Evolutionary conservation across 2,888 invertebrate genomes (phyloP).

Genomic region (Hyppa rectilinea): DNA sequence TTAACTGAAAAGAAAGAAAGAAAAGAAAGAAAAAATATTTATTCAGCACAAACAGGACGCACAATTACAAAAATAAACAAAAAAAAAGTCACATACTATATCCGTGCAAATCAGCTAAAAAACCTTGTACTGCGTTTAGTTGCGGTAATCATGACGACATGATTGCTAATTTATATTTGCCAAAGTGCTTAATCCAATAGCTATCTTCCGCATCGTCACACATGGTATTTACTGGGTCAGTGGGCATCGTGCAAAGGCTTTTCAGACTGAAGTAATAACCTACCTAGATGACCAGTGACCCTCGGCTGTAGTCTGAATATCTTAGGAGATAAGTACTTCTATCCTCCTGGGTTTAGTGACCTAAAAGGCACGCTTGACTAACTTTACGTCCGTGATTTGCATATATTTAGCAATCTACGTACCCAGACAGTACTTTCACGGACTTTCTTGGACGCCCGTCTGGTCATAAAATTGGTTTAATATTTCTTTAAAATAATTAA

Average conservation of each 20-base stretch:
- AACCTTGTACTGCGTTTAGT: no score
- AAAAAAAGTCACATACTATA: no score
- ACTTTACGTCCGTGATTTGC: slow-evolving; percentile 73
- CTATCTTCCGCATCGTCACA: slow-evolving; percentile 6
- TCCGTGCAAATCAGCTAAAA: no score
- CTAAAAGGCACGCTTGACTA: slow-evolving; percentile 64
- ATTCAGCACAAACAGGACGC: no score
- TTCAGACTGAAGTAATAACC: slow-evolving; percentile 24
- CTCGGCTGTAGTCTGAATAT: slow-evolving; percentile 37
- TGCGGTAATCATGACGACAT: no score
- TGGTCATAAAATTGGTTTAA: slow-evolving; percentile 64
- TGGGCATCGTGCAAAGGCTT: slow-evolving; percentile 11
- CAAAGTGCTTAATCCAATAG: not conserved
- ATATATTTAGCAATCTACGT: slow-evolving; percentile 65
- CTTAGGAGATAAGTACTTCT: slow-evolving; percentile 34
- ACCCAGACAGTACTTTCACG: slow-evolving; percentile 27
- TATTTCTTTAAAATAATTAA: slow-evolving; percentile 43
- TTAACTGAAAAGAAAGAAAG: no score
- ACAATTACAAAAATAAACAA: no score
- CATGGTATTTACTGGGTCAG: slow-evolving; percentile 15
- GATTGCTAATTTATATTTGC: no score
- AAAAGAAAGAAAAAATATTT: no score
- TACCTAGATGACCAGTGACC: slow-evolving; percentile 38
- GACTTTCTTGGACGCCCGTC: slow-evolving; percentile 60
- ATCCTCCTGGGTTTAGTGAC: slow-evolving; percentile 59